These are phyloP conservation scores for Drosophila obscura DNA, from an alignment of 1,140 invertebrate species.

Conservation along the genomic window DNA sequence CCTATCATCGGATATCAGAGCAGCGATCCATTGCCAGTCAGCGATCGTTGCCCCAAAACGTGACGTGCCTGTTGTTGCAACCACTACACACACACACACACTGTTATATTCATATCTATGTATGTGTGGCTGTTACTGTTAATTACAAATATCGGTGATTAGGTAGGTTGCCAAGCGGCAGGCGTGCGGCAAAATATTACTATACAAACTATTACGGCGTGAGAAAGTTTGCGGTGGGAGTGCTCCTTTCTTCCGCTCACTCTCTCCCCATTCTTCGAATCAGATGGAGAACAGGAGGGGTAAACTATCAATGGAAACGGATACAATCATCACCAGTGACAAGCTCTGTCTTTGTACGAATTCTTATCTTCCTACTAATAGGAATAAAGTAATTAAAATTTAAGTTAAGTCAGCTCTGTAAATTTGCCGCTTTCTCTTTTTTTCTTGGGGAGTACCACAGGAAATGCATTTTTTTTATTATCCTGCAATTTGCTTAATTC, in stretches of 20 bases:
- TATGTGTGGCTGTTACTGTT: constrained; percentile 47
- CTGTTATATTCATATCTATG: not conserved
- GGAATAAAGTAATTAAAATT: not conserved
- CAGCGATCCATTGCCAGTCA: constrained; percentile 47
- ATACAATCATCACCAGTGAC: no score
- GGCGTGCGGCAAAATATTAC: constrained; percentile 35
- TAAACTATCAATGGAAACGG: no score
- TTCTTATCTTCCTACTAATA: no score
- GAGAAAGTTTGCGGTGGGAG: constrained; percentile 64
- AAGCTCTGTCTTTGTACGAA: no score
- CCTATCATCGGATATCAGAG: constrained; percentile 41
- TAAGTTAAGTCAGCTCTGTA: not conserved
- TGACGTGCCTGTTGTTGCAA: constrained; percentile 20
- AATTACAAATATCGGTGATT: constrained; percentile 80
- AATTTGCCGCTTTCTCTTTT: not conserved
- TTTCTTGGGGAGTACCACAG: constrained; percentile 18
- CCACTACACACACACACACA: constrained; percentile 5
- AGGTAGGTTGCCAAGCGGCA: constrained; percentile 63
- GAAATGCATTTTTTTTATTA: constrained; percentile 39
- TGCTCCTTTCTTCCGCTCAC: not conserved
- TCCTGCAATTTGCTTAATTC: constrained; percentile 49
- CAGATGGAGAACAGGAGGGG: no score
- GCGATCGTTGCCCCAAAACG: constrained; percentile 69
- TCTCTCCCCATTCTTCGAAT: not conserved
- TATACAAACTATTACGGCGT: constrained; percentile 56